Percentiles rank a stretch among this genome's conserved stretches.
Evolutionary conservation across 2,113 vertebrate species (phyloP).

Genomic region (Psophia crepitans): DNA sequence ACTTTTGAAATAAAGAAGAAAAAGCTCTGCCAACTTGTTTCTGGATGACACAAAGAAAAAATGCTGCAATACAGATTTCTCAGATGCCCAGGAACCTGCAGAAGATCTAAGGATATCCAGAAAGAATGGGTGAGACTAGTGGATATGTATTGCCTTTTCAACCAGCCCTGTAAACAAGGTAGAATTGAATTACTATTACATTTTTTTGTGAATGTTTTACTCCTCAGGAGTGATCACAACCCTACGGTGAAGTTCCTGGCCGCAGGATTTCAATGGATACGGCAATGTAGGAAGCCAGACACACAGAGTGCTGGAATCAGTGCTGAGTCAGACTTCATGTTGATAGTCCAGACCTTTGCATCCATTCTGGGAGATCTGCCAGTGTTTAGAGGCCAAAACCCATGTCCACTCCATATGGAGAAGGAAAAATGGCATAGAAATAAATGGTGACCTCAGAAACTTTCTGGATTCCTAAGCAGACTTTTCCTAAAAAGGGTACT

Average conservation of each 20-base stretch:
- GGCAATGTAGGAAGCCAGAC: constrained; percentile 13
- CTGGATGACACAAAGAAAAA: not conserved
- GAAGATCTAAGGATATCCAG: not conserved
- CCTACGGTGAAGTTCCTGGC: not conserved
- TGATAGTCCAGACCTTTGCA: constrained; percentile 49
- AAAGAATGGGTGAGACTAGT: not conserved
- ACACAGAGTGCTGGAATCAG: constrained; percentile 9
- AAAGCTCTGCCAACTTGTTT: not conserved
- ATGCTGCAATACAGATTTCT: not conserved
- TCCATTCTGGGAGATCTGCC: constrained; percentile 53
- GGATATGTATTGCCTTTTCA: not conserved
- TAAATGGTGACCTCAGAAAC: constrained; percentile 41
- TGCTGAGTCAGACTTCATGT: constrained; percentile 61
- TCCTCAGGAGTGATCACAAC: not conserved
- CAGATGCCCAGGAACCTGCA: not conserved
- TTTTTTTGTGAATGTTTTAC: constrained; percentile 14
- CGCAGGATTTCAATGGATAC: not conserved
- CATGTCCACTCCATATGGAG: constrained; percentile 53
- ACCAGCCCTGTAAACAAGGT: not conserved
- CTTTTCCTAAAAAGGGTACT: not conserved
- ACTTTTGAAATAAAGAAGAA: not conserved
- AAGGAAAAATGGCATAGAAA: constrained; percentile 1
- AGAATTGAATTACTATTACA: not conserved
- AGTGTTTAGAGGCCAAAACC: constrained; percentile 44
- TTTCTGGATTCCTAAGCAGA: not conserved